Evolutionary conservation across 2,888 invertebrate species (phyloP).

Genomic region (Danaus chrysippus): DNA sequence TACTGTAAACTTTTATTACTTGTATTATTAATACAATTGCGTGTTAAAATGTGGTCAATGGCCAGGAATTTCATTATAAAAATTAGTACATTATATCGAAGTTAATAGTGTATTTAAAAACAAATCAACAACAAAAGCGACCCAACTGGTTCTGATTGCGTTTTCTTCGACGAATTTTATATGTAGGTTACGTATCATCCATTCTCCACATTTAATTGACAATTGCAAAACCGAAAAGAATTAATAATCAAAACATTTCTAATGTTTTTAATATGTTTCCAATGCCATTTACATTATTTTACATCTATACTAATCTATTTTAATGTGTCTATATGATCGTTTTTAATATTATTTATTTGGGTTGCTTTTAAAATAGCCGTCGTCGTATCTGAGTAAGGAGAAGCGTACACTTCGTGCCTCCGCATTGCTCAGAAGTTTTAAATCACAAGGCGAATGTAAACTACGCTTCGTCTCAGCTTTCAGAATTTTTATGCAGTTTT

Average conservation of each 20-base stretch:
- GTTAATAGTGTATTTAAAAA: constrained; percentile 6
- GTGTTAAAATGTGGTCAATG: background rate
- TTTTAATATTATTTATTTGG: background rate
- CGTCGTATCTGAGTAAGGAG: constrained; percentile 5
- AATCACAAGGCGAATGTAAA: constrained; percentile 11
- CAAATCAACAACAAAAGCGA: constrained; percentile 1
- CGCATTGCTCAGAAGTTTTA: constrained; percentile 20
- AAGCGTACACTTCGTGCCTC: constrained; percentile 20
- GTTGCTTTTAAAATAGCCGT: background rate
- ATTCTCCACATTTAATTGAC: constrained; percentile 24
- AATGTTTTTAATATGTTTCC: constrained; percentile 1
- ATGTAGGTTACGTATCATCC: constrained; percentile 28
- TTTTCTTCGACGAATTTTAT: constrained; percentile 22
- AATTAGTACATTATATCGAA: background rate
- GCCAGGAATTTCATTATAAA: background rate
- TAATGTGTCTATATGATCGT: background rate
- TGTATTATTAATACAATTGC: too few relatives aligned
- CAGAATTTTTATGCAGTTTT: background rate
- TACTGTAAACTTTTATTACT: too few relatives aligned
- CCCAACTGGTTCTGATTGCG: constrained; percentile 22
- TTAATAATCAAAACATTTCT: constrained; percentile 11
- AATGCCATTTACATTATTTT: constrained; percentile 33
- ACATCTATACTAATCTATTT: constrained; percentile 27
- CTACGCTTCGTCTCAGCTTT: background rate
- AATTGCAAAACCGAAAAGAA: constrained; percentile 26